Conservation (phyloP, 2,113 vertebrate species). For the Daubentonia madagascariensis region DNA sequence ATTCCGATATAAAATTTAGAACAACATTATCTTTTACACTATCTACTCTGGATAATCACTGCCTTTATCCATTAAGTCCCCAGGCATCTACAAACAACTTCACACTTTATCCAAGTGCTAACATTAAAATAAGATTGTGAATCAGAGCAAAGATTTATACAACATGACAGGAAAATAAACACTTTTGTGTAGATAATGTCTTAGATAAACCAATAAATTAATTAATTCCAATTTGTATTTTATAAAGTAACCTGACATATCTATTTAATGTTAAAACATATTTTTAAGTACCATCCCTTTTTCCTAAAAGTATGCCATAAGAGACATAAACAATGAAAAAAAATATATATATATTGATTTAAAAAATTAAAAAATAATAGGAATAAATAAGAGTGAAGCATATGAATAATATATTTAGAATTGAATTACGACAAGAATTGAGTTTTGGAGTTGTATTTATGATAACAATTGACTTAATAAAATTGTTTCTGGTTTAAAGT, state of each 20-base stretch:
- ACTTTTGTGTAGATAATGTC: not conserved
- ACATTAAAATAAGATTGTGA: conserved; percentile 5
- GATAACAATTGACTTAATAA: not conserved
- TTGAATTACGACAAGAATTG: not conserved
- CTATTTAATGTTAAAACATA: not conserved
- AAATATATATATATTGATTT: not conserved
- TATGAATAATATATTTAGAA: not conserved
- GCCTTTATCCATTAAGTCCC: not conserved
- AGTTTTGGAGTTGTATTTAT: not conserved
- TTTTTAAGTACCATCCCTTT: not conserved
- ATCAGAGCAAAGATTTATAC: not conserved
- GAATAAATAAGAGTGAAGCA: not conserved
- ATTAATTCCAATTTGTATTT: not conserved
- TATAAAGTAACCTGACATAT: not conserved
- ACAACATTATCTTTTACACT: not conserved
- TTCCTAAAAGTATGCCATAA: not conserved
- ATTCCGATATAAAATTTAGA: not conserved
- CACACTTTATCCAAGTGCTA: not conserved
- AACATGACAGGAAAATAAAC: not conserved
- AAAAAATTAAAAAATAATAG: not conserved
- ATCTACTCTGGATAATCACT: not conserved
- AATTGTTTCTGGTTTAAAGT: not conserved
- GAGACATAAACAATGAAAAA: not conserved
- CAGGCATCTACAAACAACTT: not conserved
- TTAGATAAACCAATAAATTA: not conserved